A percentile compares a stretch with the other conserved stretches of the same genome.
Evolutionary conservation across 2,888 invertebrate genomes (phyloP).

Genomic region (Chelonus formosanus): DNA sequence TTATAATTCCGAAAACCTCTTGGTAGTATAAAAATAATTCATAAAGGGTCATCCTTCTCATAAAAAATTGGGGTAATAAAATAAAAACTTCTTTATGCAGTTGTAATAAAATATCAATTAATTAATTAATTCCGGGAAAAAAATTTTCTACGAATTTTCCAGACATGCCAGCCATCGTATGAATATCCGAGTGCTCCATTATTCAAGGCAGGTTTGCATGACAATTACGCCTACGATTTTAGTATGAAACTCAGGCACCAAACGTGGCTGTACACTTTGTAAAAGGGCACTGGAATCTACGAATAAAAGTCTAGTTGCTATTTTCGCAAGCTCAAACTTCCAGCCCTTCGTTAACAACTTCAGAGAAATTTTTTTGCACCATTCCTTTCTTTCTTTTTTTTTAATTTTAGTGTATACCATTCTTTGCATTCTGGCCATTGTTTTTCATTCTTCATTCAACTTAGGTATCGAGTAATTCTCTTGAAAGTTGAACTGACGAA

Average conservation of each 20-base stretch:
- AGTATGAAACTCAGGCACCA: slow-evolving; percentile 43
- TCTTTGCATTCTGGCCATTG: background rate
- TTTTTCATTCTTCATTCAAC: slow-evolving; percentile 3
- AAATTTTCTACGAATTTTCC: background rate
- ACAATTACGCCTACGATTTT: slow-evolving; percentile 48
- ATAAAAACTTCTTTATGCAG: no score
- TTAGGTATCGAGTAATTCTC: slow-evolving; percentile 3
- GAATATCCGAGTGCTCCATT: slow-evolving; percentile 53
- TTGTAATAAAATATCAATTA: no score
- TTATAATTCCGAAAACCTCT: no score
- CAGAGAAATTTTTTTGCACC: background rate
- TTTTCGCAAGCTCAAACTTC: slow-evolving; percentile 1
- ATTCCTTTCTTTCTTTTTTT: background rate
- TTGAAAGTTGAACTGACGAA: background rate
- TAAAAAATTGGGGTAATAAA: no score
- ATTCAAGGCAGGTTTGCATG: slow-evolving; percentile 54
- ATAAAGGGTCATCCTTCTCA: no score
- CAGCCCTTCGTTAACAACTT: slow-evolving; percentile 11
- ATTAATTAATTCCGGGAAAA: background rate
- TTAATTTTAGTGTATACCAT: background rate
- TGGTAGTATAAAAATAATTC: no score
- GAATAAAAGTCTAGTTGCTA: slow-evolving; percentile 14
- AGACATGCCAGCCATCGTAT: slow-evolving; percentile 37
- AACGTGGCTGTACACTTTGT: background rate
- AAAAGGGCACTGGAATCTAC: background rate